Conservation (phyloP, 2,113 vertebrate species). For the Dasyprocta punctata region DNA sequence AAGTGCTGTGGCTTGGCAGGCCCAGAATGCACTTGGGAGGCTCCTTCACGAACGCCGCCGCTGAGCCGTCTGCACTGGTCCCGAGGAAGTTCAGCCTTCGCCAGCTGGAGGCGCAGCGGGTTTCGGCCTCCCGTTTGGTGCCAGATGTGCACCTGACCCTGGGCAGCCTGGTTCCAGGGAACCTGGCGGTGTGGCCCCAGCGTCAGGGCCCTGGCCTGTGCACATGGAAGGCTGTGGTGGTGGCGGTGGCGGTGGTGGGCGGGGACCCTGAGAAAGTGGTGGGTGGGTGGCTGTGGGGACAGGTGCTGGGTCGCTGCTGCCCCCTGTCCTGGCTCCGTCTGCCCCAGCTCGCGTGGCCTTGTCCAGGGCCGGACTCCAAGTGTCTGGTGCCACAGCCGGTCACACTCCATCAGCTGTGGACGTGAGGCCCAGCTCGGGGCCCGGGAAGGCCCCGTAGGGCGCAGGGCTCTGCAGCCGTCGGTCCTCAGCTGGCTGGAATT, state of each 20-base stretch:
- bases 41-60: background rate
- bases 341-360: fast-evolving
- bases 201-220: fast-evolving
- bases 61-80: background rate
- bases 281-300: background rate
- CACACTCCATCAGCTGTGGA: fast-evolving
- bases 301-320: fast-evolving
- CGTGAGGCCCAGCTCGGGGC: background rate
- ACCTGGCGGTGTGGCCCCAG: fast-evolving
- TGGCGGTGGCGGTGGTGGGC: fast-evolving
- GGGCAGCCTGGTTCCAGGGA: fast-evolving
- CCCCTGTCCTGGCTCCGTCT: fast-evolving
- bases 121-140: fast-evolving
- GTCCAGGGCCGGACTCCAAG: background rate
- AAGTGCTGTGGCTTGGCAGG: background rate
- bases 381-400: fast-evolving
- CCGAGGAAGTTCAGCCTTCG: too few species aligned
- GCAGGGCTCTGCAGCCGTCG: background rate
- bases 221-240: fast-evolving
- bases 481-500: background rate
- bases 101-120: fast-evolving
- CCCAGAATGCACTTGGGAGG: background rate
- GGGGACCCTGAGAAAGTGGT: too few species aligned
- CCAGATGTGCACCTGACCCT: fast-evolving
- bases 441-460: background rate